Conservation (phyloP, 2,797 vertebrate genomes). For the Nothura maculosa region DNA sequence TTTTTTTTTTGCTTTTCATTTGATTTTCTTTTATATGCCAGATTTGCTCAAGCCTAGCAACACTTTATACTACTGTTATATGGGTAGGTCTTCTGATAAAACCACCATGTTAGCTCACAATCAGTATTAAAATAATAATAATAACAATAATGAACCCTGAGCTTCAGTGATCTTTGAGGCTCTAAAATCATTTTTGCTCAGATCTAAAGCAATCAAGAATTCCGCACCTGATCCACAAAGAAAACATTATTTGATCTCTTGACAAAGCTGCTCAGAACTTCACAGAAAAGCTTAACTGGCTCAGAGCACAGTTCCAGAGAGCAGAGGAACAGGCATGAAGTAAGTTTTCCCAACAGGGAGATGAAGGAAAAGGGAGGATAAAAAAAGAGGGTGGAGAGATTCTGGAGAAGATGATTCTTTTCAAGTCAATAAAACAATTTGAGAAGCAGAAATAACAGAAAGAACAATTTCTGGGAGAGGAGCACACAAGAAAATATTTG, state of each 20-base stretch:
- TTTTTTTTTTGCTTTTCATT: background rate
- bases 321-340: background rate
- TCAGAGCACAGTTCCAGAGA: background rate
- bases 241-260: background rate
- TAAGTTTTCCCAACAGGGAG: background rate
- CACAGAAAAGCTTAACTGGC: background rate
- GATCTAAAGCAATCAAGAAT: background rate
- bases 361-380: background rate
- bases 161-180: background rate
- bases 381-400: background rate
- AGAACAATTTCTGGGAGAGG: background rate
- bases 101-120: background rate
- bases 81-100: background rate
- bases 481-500: background rate
- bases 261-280: background rate
- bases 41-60: background rate
- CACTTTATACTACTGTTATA: background rate
- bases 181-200: background rate
- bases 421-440: background rate
- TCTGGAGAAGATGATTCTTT: background rate
- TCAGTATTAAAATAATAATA: background rate
- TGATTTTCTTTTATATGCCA: background rate
- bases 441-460: background rate
- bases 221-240: fast-evolving
- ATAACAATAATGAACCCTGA: background rate